phyloP scores from a whole-genome alignment of 1,140 invertebrate species.

The Danaus melanippus region DNA sequence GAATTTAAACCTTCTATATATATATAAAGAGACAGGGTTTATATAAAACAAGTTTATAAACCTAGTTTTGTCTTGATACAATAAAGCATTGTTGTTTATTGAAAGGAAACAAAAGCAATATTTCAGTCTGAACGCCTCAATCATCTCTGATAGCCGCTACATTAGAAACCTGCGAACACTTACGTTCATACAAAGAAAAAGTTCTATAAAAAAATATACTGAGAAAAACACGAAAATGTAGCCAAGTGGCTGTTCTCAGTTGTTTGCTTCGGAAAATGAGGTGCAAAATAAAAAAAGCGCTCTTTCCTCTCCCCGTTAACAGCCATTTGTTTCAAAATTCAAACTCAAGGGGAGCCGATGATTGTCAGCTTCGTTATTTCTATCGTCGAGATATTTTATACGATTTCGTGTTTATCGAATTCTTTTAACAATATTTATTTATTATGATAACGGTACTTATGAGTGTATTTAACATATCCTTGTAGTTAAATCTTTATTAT shows the following conservation, averaged over 20 bases:
- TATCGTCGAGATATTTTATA: conserved; percentile 8
- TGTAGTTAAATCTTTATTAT: background rate
- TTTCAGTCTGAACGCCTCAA: conserved; percentile 16
- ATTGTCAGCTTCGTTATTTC: conserved; percentile 7
- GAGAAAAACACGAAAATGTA: conserved; percentile 20
- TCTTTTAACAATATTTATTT: no score
- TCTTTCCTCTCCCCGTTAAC: conserved; percentile 13
- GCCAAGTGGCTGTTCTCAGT: conserved; percentile 24
- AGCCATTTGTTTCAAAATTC: conserved; percentile 22
- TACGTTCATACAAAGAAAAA: conserved; percentile 21
- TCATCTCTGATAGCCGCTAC: conserved; percentile 24
- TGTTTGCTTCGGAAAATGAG: conserved; percentile 32
- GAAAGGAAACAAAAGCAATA: conserved; percentile 5
- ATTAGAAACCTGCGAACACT: conserved; percentile 21
- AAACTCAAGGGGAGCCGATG: conserved; percentile 5
- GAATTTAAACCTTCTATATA: no score
- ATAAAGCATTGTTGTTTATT: no score
- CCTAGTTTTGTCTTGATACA: no score
- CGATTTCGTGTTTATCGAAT: conserved; percentile 4
- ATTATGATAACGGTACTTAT: background rate
- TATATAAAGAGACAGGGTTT: no score
- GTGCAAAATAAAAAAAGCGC: conserved; percentile 16
- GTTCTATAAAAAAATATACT: conserved; percentile 22
- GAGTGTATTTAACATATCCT: background rate
- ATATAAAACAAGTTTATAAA: no score